These are phyloP conservation scores for Tragelaphus buxtoni DNA, from an alignment of 2,113 vertebrate genomes.

Conservation along the genomic window DNA sequence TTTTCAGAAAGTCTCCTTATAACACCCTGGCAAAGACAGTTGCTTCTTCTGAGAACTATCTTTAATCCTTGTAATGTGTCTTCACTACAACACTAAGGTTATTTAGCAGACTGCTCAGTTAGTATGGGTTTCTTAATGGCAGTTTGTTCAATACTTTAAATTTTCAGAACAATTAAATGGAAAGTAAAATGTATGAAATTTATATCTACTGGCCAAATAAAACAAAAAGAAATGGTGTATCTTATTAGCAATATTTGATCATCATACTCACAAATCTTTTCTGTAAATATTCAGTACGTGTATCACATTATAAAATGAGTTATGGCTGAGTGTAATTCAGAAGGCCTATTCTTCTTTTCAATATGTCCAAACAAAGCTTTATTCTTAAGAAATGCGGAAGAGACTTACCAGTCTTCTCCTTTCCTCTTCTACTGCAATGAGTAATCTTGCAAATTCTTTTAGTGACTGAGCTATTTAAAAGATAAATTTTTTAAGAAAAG, in stretches of 20 bases:
- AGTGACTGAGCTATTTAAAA: too few relatives aligned
- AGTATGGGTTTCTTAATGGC: neutral
- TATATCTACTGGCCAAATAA: neutral
- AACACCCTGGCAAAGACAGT: neutral
- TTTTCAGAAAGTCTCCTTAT: neutral
- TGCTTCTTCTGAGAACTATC: neutral
- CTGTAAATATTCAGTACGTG: neutral
- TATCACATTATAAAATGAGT: neutral
- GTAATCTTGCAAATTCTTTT: slow-evolving; percentile 82
- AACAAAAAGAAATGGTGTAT: neutral
- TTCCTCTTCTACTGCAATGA: slow-evolving; percentile 95
- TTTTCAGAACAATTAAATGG: neutral
- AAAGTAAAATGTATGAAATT: neutral
- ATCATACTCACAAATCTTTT: neutral
- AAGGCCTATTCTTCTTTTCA: neutral
- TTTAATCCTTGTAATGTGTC: neutral
- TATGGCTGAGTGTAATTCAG: neutral
- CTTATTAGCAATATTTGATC: neutral
- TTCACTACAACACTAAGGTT: neutral
- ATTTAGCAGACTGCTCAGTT: neutral
- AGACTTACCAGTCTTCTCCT: slow-evolving; percentile 92
- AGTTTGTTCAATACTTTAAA: neutral
- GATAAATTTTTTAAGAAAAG: too few relatives aligned
- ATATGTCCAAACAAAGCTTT: neutral
- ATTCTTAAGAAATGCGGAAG: neutral